Conservation (phyloP, 2,797 vertebrate species). For the Pteropus rufus region DNA sequence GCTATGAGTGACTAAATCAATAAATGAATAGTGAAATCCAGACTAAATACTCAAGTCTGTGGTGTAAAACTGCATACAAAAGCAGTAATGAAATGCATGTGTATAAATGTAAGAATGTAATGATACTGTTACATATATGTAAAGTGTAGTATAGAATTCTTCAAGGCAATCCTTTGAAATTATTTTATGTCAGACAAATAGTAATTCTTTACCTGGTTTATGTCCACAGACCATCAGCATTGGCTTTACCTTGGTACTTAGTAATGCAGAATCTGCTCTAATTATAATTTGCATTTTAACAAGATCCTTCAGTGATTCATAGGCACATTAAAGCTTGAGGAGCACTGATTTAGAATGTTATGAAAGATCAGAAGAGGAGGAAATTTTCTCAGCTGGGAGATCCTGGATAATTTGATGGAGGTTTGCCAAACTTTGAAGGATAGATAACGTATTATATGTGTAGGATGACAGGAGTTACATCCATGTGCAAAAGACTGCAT, state of each 20-base stretch:
- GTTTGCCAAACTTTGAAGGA: neutral
- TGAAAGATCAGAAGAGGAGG: neutral
- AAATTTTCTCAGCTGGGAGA: neutral
- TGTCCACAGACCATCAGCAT: neutral
- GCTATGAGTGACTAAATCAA: neutral
- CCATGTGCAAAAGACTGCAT: neutral
- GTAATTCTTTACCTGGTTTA: neutral
- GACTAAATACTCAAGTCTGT: neutral
- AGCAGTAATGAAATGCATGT: constrained; percentile 4
- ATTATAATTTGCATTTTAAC: neutral
- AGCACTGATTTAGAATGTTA: constrained; percentile 27
- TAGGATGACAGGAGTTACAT: neutral
- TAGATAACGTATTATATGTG: neutral
- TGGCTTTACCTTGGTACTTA: neutral
- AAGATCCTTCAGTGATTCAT: neutral
- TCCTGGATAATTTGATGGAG: neutral
- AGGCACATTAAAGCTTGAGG: neutral
- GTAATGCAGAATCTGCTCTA: neutral
- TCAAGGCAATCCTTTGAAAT: neutral
- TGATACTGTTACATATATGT: neutral
- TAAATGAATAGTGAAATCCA: neutral
- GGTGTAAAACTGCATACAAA: neutral
- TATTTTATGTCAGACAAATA: neutral
- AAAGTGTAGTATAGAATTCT: neutral
- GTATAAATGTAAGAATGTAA: neutral